These are phyloP conservation scores for Lasioglossum vierecki DNA, from an alignment of 2,888 invertebrate species.

Conservation along the genomic window DNA sequence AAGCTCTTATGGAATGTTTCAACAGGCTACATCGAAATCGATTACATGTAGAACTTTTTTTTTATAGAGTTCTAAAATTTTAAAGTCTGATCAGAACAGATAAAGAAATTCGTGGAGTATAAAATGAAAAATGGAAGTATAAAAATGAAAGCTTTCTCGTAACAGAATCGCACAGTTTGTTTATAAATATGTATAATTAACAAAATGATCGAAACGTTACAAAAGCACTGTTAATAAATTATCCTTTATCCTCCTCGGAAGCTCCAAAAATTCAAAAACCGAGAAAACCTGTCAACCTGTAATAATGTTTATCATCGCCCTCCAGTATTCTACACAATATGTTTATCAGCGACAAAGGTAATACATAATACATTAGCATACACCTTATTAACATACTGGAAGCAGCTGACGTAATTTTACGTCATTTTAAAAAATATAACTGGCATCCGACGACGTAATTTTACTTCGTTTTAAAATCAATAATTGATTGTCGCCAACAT, in stretches of 20 bases:
- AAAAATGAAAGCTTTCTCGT: too few species aligned
- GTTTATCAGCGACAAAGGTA: not conserved
- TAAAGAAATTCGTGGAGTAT: too few species aligned
- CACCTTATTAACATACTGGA: not conserved
- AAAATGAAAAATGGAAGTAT: too few species aligned
- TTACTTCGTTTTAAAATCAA: not conserved
- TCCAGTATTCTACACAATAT: not conserved
- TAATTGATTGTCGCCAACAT: not conserved
- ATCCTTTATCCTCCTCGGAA: not conserved
- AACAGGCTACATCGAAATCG: too few species aligned
- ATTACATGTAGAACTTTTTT: not conserved
- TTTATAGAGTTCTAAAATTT: not conserved
- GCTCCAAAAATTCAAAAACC: not conserved
- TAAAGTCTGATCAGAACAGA: not conserved
- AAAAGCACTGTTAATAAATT: not conserved
- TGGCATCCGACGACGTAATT: not conserved
- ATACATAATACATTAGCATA: not conserved
- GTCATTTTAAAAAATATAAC: constrained; percentile 1
- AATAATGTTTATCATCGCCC: not conserved
- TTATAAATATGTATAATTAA: too few species aligned
- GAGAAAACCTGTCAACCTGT: not conserved
- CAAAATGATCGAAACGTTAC: too few species aligned
- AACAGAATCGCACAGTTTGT: too few species aligned
- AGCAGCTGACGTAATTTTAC: constrained; percentile 4
- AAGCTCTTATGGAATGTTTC: not conserved